These are phyloP conservation scores for Lomographa bimaculata DNA, from an alignment of 2,888 invertebrate species.

Conservation along the genomic window DNA sequence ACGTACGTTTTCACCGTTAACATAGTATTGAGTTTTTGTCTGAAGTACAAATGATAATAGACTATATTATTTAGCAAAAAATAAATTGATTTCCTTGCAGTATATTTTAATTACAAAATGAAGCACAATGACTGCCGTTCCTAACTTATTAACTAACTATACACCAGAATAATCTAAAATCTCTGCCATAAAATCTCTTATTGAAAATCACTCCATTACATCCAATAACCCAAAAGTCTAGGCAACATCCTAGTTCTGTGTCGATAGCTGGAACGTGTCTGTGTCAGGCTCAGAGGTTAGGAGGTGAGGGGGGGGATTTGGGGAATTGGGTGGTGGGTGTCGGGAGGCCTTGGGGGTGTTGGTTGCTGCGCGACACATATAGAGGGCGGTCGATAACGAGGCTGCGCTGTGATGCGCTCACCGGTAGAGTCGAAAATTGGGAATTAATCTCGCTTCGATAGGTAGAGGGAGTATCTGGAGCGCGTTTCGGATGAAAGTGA, in stretches of 20 bases:
- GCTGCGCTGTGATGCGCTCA: slow-evolving; percentile 61
- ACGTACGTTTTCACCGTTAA: no score
- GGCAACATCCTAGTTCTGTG: slow-evolving; percentile 49
- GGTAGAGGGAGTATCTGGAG: slow-evolving; percentile 22
- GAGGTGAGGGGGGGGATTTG: slow-evolving; percentile 32
- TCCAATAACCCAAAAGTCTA: slow-evolving; percentile 43
- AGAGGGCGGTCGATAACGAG: slow-evolving; percentile 75
- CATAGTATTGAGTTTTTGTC: no score
- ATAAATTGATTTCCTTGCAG: no score
- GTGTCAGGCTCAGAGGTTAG: slow-evolving; percentile 35
- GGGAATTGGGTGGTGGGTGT: slow-evolving; percentile 37
- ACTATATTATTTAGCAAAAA: no score
- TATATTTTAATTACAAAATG: no score
- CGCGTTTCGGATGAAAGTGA: slow-evolving; percentile 22
- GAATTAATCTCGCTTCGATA: slow-evolving; percentile 34
- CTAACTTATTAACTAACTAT: no score
- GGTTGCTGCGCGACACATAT: slow-evolving; percentile 72
- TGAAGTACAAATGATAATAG: no score
- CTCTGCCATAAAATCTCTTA: slow-evolving; percentile 4
- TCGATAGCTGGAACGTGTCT: slow-evolving; percentile 43
- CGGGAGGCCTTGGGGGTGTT: no score
- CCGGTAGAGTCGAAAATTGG: slow-evolving; percentile 32
- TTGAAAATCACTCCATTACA: slow-evolving; percentile 12
- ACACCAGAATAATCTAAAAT: no score
- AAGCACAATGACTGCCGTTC: no score